Conservation (phyloP, 2,113 vertebrate genomes). For the Andinoacara biseriatus region DNA sequence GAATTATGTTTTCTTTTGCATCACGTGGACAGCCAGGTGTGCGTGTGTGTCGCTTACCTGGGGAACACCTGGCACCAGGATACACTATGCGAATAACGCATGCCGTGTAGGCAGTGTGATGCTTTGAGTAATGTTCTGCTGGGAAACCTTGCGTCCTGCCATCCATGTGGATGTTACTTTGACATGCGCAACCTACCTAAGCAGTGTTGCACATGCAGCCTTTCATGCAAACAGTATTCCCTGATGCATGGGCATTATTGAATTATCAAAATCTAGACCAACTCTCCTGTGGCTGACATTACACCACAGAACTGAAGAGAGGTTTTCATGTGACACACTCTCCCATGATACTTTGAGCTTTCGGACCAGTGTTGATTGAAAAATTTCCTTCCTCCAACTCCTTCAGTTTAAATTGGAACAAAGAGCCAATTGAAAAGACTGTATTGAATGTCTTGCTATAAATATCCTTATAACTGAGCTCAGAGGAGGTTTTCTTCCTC, state of each 20-base stretch:
- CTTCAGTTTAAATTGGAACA: conserved; percentile 7
- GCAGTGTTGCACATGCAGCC: too few relatives aligned
- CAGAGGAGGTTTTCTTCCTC: neutral
- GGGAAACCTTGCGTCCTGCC: too few relatives aligned
- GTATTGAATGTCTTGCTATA: conserved; percentile 25
- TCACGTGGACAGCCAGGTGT: too few relatives aligned
- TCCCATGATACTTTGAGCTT: neutral
- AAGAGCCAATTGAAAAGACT: conserved; percentile 9
- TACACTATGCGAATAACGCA: too few relatives aligned
- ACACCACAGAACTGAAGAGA: neutral
- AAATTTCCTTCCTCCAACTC: neutral
- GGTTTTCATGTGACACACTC: neutral
- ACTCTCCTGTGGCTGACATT: neutral
- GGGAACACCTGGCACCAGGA: too few relatives aligned
- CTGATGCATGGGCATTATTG: neutral
- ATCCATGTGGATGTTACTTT: too few relatives aligned
- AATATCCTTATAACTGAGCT: conserved; percentile 13
- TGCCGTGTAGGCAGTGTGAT: too few relatives aligned
- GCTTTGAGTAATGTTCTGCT: too few relatives aligned
- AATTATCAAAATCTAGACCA: neutral
- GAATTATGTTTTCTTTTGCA: too few relatives aligned
- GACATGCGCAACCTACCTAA: too few relatives aligned
- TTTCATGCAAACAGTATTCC: too few relatives aligned
- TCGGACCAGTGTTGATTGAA: conserved; percentile 6
- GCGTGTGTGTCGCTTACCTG: too few relatives aligned